Conservation (phyloP, 2,113 vertebrate genomes). For the Stomatorhinus ivindoensis region DNA sequence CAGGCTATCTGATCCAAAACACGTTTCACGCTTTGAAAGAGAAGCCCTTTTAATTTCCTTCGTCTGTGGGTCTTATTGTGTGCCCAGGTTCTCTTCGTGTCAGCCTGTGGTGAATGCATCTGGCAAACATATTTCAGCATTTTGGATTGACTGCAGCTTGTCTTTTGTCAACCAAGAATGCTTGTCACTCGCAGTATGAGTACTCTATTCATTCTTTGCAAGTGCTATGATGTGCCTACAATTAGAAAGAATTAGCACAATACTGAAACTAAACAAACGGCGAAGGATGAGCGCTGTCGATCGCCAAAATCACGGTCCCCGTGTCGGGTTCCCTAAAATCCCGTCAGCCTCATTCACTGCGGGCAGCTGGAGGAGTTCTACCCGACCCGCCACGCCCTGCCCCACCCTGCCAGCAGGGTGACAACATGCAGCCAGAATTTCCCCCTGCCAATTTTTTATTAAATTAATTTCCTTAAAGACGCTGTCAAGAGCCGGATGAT, state of each 20-base stretch:
- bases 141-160: constrained; percentile 5
- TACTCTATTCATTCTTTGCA: constrained; percentile 9
- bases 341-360: not conserved
- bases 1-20: not conserved
- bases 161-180: constrained; percentile 17
- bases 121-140: not conserved
- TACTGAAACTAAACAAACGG: not conserved
- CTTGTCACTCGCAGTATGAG: constrained; percentile 17
- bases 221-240: not conserved
- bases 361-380: not conserved
- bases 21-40: not conserved
- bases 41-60: not conserved
- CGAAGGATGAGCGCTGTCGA: not conserved
- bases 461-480: constrained; percentile 15
- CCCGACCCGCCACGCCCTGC: not conserved
- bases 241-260: not conserved
- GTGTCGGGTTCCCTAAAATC: not conserved
- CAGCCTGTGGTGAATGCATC: not conserved
- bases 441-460: constrained; percentile 10
- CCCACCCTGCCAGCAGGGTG: not conserved
- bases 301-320: not conserved
- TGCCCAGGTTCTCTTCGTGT: not conserved
- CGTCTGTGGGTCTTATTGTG: not conserved
- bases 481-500: constrained; percentile 8
- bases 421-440: constrained; percentile 5